Conservation (phyloP, 2,113 vertebrate genomes). For the Proteles cristata region DNA sequence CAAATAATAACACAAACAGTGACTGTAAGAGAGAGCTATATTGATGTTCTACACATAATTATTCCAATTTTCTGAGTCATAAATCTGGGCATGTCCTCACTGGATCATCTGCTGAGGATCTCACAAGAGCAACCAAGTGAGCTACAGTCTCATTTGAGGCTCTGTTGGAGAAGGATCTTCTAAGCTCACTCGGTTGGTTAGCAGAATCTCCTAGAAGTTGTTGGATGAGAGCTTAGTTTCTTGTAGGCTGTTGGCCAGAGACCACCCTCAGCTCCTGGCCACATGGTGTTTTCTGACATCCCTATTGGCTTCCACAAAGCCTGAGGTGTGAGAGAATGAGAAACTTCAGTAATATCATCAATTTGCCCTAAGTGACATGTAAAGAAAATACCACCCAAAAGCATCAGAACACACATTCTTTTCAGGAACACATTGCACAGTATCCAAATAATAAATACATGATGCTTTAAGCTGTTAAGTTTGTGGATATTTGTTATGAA, state of each 20-base stretch:
- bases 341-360: not conserved
- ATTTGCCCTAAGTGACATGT: not conserved
- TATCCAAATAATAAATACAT: not conserved
- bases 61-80: not conserved
- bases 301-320: not conserved
- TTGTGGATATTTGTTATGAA: not conserved
- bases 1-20: not conserved
- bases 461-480: not conserved
- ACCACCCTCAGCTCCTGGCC: not conserved
- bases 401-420: not conserved
- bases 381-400: not conserved
- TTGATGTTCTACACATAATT: not conserved
- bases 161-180: not conserved
- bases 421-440: not conserved
- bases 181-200: too few relatives aligned
- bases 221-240: not conserved
- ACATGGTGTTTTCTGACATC: not conserved
- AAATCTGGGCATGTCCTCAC: not conserved
- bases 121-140: too few relatives aligned
- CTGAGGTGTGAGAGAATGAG: not conserved
- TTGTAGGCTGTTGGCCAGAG: not conserved
- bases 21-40: not conserved
- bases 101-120: not conserved
- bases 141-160: not conserved
- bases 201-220: not conserved